Conservation (phyloP, 2,113 vertebrate species). For the Otus sunia region DNA sequence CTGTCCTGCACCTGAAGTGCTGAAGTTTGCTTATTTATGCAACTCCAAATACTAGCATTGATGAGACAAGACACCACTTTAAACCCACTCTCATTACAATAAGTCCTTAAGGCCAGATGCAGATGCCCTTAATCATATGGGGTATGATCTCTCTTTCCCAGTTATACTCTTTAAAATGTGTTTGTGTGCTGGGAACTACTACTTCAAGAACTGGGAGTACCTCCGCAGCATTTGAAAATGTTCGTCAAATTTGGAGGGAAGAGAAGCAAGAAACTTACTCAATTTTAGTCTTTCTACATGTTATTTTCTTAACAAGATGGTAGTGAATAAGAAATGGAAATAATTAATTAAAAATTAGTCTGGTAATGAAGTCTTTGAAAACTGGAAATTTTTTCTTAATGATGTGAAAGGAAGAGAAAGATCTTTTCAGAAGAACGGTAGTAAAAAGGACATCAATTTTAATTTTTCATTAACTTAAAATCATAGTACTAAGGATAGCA, state of each 20-base stretch:
- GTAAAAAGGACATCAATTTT: not conserved
- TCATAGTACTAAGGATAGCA: not conserved
- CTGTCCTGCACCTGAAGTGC: not conserved
- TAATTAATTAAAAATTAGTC: not conserved
- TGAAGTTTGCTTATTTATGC: not conserved
- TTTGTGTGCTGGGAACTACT: not conserved
- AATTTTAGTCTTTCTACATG: not conserved
- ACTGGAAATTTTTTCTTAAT: not conserved
- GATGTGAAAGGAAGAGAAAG: not conserved
- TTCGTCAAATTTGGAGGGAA: not conserved
- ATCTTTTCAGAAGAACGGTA: not conserved
- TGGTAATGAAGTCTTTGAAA: not conserved
- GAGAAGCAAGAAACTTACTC: not conserved
- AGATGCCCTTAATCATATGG: not conserved
- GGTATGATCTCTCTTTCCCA: not conserved
- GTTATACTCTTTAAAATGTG: not conserved
- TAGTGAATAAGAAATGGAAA: not conserved
- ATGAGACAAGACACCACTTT: not conserved
- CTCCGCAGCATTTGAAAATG: not conserved
- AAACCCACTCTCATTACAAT: not conserved
- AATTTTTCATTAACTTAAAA: not conserved
- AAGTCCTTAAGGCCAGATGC: not conserved
- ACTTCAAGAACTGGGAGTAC: not conserved
- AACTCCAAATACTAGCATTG: not conserved
- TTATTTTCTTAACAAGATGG: not conserved